Percentiles rank a stretch among this genome's conserved stretches.
Conservation (phyloP, 1,140 invertebrate species). For the Diorhabda elongata region DNA sequence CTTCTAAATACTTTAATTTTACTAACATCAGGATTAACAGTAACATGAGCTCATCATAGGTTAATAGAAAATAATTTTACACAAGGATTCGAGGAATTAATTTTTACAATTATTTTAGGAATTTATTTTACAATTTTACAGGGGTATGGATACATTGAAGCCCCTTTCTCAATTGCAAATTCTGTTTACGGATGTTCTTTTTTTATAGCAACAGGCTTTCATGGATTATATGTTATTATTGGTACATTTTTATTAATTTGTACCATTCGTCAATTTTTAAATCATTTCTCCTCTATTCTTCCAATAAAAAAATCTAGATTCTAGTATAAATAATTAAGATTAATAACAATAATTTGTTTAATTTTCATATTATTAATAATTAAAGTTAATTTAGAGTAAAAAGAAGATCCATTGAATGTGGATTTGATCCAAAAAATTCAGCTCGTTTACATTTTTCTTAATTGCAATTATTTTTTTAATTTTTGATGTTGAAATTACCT, state of each 20-base stretch:
- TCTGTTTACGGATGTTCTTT: slow-evolving; percentile 63
- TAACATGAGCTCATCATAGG: slow-evolving; percentile 56
- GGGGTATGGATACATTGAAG: slow-evolving; percentile 49
- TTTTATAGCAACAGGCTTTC: slow-evolving; percentile 69
- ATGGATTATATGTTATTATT: slow-evolving; percentile 68
- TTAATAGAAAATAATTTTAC: slow-evolving; percentile 52
- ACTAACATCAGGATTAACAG: slow-evolving; percentile 53
- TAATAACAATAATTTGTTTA: slow-evolving; percentile 46
- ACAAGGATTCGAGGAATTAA: slow-evolving; percentile 47
- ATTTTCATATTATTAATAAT: slow-evolving; percentile 49
- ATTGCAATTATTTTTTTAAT: slow-evolving; percentile 61
- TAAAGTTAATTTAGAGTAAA: too few species aligned
- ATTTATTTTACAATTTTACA: slow-evolving; percentile 49
- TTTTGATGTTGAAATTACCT: slow-evolving; percentile 61
- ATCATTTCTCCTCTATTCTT: slow-evolving; percentile 58
- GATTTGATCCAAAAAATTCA: slow-evolving; percentile 55
- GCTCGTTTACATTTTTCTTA: slow-evolving; percentile 56
- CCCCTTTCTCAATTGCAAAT: slow-evolving; percentile 56
- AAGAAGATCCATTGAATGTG: slow-evolving; percentile 58
- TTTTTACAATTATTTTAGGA: slow-evolving; percentile 53
- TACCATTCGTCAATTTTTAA: slow-evolving; percentile 51
- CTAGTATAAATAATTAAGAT: slow-evolving; percentile 51
- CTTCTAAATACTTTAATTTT: slow-evolving; percentile 61
- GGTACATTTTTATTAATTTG: slow-evolving; percentile 60
- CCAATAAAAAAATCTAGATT: slow-evolving; percentile 60